Evolutionary conservation across 2,113 vertebrate genomes (phyloP), one percentile per base, ranked within the genome.

Genomic region (Amblyornis subalaris): DNA sequence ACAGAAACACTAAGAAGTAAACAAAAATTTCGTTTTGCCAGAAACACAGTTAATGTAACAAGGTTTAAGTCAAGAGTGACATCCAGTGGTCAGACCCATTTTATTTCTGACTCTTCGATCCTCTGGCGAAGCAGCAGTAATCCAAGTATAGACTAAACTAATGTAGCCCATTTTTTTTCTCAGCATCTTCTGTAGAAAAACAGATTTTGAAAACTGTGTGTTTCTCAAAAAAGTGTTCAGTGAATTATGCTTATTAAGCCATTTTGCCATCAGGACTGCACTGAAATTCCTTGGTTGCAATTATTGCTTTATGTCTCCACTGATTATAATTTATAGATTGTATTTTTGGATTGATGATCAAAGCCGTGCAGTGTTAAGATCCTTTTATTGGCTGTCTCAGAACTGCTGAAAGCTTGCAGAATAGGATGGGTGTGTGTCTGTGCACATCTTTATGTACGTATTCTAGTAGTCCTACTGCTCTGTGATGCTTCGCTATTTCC

Each of bases 31-130:
- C 4, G 6, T 86, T 92, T 70, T 86, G 75, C 60, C 36, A 71
- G 47, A 94, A 96, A 78, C 33, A 54, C 15, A 9, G 18, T 38
- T 57, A 61, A 22, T 48, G 12, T 42, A 35, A 45, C 5, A 14
- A 54, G 44, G 38, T 76, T 81, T 81, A 94, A 91, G 57, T 93
- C 31, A 9, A 88, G 58, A 82, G 81, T 88, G 92, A 93, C 93
- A 90, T 95, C 85, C 93, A 88, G 92, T 93, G 88, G 85, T 88
- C 58, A 88, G n/a, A 72, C 42, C 7, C 7, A 57, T 54, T 89
- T 82, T 73, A 35, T 54, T 88, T 80, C 44, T 1, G 4, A 25
- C 6, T 73, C 48, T 81, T 67, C 10, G 21, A 42, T 64, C 16
- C 4, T 38, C 36, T 65, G 48, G 15, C 24, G 69, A 51, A 85